These are phyloP conservation scores for Microcebus ravelobensis DNA, from an alignment of 2,113 vertebrate species.

Conservation along the genomic window DNA sequence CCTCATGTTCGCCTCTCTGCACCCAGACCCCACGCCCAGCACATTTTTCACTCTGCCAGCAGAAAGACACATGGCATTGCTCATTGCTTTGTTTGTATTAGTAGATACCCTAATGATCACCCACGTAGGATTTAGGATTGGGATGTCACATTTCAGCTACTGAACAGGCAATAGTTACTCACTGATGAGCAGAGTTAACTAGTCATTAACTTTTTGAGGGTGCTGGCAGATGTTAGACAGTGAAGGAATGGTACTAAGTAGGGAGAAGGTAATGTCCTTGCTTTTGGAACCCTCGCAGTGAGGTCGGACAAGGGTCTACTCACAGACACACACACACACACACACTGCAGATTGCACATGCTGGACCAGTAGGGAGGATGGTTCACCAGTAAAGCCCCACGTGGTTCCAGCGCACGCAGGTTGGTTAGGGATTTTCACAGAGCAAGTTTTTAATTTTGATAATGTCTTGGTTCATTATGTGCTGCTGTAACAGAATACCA, in stretches of 20 bases:
- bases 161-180: background rate
- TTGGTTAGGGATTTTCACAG: too few species aligned
- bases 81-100: background rate
- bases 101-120: background rate
- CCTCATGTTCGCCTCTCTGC: background rate
- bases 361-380: background rate
- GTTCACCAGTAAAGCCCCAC: background rate
- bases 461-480: too few species aligned
- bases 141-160: background rate
- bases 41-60: background rate
- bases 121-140: background rate
- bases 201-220: background rate
- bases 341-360: background rate
- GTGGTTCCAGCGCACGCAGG: too few species aligned
- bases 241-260: background rate
- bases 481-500: too few species aligned
- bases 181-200: background rate
- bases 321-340: background rate
- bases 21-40: background rate
- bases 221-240: background rate
- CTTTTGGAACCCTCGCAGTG: background rate
- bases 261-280: background rate
- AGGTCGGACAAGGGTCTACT: background rate
- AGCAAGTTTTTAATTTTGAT: too few species aligned
- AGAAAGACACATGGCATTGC: background rate